A percentile compares a stretch with the other conserved stretches of the same genome.
Evolutionary conservation across 1,140 invertebrate genomes (phyloP).

Genomic region (Saxidomus purpurata): DNA sequence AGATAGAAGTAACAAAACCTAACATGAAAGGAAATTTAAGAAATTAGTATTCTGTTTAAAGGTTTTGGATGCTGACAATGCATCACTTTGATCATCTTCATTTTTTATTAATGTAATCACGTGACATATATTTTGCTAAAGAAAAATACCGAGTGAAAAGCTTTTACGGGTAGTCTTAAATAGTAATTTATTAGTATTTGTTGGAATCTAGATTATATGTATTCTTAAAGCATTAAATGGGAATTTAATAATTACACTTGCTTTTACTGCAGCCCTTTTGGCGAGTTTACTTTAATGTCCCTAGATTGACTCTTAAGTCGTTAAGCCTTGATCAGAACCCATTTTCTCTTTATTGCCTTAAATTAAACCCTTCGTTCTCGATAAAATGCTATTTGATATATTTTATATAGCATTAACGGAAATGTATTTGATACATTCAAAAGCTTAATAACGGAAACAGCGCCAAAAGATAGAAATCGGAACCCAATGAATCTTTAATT

Average conservation of each 20-base stretch:
- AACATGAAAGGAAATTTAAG: conserved; percentile 23
- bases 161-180: not conserved
- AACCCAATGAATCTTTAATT: not conserved
- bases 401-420: conserved; percentile 17
- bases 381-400: conserved; percentile 18
- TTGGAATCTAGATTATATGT: not conserved
- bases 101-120: not conserved
- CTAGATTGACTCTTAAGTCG: not conserved
- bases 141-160: not conserved
- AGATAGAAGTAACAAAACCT: not conserved
- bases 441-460: conserved; percentile 1
- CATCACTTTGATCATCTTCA: not conserved
- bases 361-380: not conserved
- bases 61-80: not conserved
- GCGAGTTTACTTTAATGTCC: not conserved
- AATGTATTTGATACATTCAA: conserved; percentile 17
- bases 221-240: not conserved
- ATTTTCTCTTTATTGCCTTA: not conserved
- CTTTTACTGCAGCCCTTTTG: not conserved
- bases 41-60: not conserved
- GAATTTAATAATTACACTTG: too few species aligned
- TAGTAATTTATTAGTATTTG: not conserved
- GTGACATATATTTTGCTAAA: not conserved
- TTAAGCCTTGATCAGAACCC: not conserved
- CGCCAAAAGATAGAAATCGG: not conserved